Base-by-base conservation (phyloP, 2,797 vertebrate genomes). In the Monodelphis domestica region DNA sequence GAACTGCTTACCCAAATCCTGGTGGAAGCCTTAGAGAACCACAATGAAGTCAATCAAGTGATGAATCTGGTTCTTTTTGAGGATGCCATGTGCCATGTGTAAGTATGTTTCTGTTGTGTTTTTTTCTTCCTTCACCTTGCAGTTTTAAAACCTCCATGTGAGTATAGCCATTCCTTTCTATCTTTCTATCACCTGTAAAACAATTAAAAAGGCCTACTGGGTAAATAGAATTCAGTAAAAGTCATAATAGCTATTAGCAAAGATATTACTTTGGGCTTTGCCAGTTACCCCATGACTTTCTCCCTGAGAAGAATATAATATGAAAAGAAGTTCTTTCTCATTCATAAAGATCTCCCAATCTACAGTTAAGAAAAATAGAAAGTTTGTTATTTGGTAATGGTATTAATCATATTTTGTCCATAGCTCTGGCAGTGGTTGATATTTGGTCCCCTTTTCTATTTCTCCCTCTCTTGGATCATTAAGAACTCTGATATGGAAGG, bases 21-120 rank as follows among this genome's bases (percentile, higher is more conserved):
- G 28, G 95, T 98, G 97, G 99, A 99, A 95, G 99, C 98, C 26
- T 98, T 99, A 97, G 98, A 99, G 70, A 98, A 92, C 93, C 99
- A 99, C 99, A 99, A 99, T 0, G 99, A 99, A 95, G 98, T 99
- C 97, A 99, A 99, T 1, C 98, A 99, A 38, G 99, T 98, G 51
- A 99, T 99, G 97, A 99, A 98, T 98, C 98, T 99, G 95, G 99
- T 99, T 38, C 98, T 99, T 50, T 99, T 99, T 94, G 99, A 99
- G 97, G 99, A 99, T 0, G 99, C 99, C 97, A 99, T 99, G 99
- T 98, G 98, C 96, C 99, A 99, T 0, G 97, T 99, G 99, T 99
- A 98, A 99, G 99, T 93, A 50, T 9, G 38, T 7, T 24, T 70
- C 78, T 88, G 14, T 51, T 33, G 11, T 53, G 38, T 17, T 12